Evolutionary conservation across 1,140 invertebrate genomes (phyloP).

Genomic region (Stratiolaelaps scimitus): DNA sequence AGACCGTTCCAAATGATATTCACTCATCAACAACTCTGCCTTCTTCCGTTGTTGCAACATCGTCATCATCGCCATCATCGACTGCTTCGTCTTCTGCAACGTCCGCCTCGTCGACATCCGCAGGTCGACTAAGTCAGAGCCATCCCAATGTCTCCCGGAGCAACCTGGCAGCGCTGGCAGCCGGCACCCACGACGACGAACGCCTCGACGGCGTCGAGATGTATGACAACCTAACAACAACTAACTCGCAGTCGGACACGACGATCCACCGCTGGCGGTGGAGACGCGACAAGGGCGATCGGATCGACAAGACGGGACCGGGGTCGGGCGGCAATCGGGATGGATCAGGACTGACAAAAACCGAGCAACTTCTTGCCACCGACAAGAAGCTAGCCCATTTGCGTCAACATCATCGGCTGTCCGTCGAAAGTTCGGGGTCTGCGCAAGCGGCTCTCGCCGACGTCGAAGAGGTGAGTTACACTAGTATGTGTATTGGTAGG

Average conservation of each 20-base stretch:
- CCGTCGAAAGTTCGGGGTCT: constrained; percentile 12
- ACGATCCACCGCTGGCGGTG: constrained; percentile 34
- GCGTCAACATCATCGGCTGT: neutral
- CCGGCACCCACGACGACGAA: constrained; percentile 45
- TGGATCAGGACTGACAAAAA: constrained; percentile 7
- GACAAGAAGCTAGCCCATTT: constrained; percentile 6
- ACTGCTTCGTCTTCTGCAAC: neutral
- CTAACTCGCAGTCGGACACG: constrained; percentile 47
- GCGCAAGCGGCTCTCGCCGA: constrained; percentile 9
- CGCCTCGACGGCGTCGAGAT: constrained; percentile 57
- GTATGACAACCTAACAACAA: constrained; percentile 47
- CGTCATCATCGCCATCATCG: neutral
- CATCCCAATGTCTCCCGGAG: constrained; percentile 39
- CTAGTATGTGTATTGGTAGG: no score
- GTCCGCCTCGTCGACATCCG: neutral
- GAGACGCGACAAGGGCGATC: neutral
- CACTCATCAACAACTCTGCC: neutral
- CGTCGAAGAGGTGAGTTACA: constrained; percentile 14
- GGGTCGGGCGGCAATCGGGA: constrained; percentile 30
- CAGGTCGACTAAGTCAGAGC: constrained; percentile 35
- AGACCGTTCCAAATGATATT: neutral
- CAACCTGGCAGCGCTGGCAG: constrained; percentile 42
- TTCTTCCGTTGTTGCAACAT: neutral
- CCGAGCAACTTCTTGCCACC: neutral
- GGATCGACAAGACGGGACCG: constrained; percentile 30